Conservation (phyloP, 2,797 vertebrate species). For the Enoplosus armatus region DNA sequence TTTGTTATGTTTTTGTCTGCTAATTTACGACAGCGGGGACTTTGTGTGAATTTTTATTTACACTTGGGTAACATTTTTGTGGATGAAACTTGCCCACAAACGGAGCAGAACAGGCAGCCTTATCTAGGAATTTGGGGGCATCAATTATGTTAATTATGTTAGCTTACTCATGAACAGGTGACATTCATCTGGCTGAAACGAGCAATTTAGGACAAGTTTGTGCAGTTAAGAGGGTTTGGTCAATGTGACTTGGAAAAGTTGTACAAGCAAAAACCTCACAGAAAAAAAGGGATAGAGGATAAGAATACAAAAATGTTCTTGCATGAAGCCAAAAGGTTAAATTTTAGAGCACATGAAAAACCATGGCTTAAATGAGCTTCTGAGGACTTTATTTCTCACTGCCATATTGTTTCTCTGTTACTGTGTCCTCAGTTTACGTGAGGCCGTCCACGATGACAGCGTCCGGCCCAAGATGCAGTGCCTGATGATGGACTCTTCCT, state of each 20-base stretch:
- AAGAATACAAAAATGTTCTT: neutral
- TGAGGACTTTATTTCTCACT: neutral
- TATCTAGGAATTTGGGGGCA: neutral
- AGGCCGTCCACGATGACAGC: constrained; percentile 86
- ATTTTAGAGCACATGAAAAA: neutral
- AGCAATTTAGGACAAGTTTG: neutral
- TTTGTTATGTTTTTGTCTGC: neutral
- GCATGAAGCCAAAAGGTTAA: neutral
- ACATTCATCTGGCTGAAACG: neutral
- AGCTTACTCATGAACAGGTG: neutral
- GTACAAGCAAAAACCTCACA: neutral
- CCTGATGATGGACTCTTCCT: constrained; percentile 92
- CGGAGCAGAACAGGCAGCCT: neutral
- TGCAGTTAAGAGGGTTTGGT: neutral
- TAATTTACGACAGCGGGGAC: neutral
- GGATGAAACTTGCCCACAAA: too few relatives aligned
- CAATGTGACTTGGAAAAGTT: neutral
- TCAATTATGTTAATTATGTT: neutral
- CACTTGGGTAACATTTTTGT: too few relatives aligned
- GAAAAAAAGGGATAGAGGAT: neutral
- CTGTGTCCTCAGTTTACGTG: constrained; percentile 86
- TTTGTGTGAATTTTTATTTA: neutral
- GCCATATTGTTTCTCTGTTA: constrained; percentile 21
- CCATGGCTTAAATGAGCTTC: neutral
- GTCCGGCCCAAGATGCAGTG: constrained; percentile 91